Evolutionary conservation across 1,140 invertebrate species (phyloP), one percentile per base, ranked within the genome.

Genomic region (Neodiprion pinetum): DNA sequence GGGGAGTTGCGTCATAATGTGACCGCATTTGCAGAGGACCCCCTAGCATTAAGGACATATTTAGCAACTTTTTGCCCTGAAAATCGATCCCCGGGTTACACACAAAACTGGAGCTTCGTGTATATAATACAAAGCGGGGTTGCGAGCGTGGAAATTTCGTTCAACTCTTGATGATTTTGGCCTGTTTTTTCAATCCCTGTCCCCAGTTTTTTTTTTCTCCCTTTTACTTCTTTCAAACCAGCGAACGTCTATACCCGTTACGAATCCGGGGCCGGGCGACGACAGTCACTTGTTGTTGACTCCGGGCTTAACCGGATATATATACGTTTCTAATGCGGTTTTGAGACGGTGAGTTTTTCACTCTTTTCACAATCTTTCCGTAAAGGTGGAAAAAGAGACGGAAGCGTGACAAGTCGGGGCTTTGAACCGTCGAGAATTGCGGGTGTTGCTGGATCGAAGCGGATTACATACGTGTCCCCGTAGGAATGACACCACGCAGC

Each of bases 261-360:
- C 53, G 53, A 61, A 61, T 61, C 0, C 53, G 53, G 53, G 53
- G 53, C 9, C 53, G 9, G 53, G n/a, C 53, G 53, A 61, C 53
- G 53, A 61, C 53, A 61, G 53, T 61, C 53, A 61, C 53, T 61
- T 61, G 53, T 61, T 61, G 53, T 61, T 61, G 53, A 61, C 53
- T 61, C n/a, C 53, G 53, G 11, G 53, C n/a, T 61, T 17, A 61
- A 1, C 53, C 53, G 5, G 17, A 21, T 17, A 61, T 61, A 61
- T 40, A 40, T 61, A 14, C 53, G 53, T 61, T 61, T 61, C 53
- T 61, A 61, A 61, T 61, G 53, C 53, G 53, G 53, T 61, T 61
- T 61, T 61, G 53, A 61, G 53, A 61, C 53, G 53, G 53, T 61
- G n/a, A 14, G 11, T 61, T 61, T 61, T 61, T 61, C 53, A 61